Conservation (phyloP, 1,140 invertebrate species). For the Nylanderia fulva region DNA sequence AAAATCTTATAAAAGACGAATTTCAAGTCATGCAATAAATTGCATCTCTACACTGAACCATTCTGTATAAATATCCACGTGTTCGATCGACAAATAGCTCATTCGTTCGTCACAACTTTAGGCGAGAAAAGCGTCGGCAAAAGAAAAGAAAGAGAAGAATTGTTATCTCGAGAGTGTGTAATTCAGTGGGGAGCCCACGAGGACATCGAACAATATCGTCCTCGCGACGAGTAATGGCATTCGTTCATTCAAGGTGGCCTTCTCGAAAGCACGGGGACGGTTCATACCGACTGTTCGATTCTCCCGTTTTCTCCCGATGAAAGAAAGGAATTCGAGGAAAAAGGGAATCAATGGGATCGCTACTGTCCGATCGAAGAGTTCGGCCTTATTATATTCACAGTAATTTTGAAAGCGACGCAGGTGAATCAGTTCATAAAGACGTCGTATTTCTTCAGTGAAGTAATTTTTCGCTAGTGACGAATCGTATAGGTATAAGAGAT, state of each 20-base stretch:
- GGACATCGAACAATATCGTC: conserved; percentile 58
- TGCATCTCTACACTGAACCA: neutral
- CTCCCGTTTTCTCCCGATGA: conserved; percentile 47
- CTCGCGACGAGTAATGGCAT: conserved; percentile 20
- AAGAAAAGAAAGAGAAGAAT: conserved; percentile 12
- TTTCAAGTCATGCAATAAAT: neutral
- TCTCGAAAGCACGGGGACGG: conserved; percentile 32
- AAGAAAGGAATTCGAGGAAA: conserved; percentile 30
- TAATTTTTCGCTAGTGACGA: conserved; percentile 64
- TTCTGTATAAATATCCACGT: neutral
- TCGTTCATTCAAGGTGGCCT: conserved; percentile 60
- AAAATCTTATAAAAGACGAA: neutral
- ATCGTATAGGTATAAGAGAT: conserved; percentile 56
- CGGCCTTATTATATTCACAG: conserved; percentile 58
- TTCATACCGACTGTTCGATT: conserved; percentile 67
- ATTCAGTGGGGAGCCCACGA: conserved; percentile 24
- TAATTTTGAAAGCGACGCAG: conserved; percentile 63
- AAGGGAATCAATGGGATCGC: conserved; percentile 66
- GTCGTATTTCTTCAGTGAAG: conserved; percentile 47
- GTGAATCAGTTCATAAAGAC: conserved; percentile 62
- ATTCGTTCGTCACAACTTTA: neutral
- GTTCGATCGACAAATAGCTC: neutral
- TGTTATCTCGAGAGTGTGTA: conserved; percentile 24
- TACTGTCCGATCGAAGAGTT: conserved; percentile 51
- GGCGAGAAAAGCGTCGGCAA: neutral